Evolutionary conservation across 2,888 invertebrate genomes (phyloP).

Genomic region (Apomyelois bistriatella): DNA sequence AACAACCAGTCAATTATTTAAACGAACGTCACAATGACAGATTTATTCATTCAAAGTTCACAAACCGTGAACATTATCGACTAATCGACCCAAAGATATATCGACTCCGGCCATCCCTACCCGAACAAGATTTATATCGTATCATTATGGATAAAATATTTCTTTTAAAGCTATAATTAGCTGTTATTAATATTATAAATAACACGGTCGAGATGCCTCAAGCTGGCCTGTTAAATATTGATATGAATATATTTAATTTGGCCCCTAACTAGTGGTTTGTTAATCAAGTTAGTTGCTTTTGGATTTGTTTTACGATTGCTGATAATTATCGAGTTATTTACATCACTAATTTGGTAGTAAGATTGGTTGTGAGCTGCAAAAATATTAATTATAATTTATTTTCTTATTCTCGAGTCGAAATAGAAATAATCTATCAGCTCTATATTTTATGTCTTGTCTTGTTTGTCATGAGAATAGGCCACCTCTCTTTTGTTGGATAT

Average conservation of each 20-base stretch:
- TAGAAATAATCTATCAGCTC: too few relatives aligned
- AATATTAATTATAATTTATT: neutral
- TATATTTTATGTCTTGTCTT: too few relatives aligned
- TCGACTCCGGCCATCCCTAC: constrained; percentile 47
- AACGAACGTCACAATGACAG: neutral
- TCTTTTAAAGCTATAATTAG: constrained; percentile 78
- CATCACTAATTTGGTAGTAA: constrained; percentile 4
- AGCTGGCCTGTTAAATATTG: constrained; percentile 26
- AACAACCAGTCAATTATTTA: neutral
- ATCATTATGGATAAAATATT: constrained; percentile 79
- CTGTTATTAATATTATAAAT: constrained; percentile 79
- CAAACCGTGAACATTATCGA: constrained; percentile 20
- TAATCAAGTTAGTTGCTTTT: constrained; percentile 14
- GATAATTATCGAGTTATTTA: constrained; percentile 9
- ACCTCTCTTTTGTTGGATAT: too few relatives aligned
- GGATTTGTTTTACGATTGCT: constrained; percentile 9
- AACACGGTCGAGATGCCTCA: constrained; percentile 49
- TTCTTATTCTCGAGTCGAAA: too few relatives aligned
- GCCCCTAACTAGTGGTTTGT: constrained; percentile 28
- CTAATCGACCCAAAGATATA: constrained; percentile 30
- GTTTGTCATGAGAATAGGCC: too few relatives aligned
- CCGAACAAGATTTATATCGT: constrained; percentile 72
- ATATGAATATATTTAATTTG: constrained; percentile 45
- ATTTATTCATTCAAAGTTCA: neutral
- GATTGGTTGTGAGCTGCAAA: neutral